Conservation (phyloP, 23 tunicate species). For the Oikopleura albicans region DNA sequence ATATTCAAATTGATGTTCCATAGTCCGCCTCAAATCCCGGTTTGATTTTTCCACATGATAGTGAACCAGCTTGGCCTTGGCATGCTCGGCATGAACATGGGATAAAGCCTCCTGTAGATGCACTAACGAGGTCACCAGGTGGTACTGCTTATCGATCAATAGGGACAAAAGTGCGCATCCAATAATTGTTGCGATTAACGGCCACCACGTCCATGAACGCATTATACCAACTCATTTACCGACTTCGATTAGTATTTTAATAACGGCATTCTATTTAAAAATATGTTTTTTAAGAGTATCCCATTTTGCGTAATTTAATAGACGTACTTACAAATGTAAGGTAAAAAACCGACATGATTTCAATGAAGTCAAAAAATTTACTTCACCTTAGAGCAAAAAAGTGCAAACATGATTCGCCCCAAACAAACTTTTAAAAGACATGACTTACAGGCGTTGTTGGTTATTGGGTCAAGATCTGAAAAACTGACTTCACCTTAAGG, state of each 20-base stretch:
- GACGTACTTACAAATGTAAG: no score
- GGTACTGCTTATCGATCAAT: not conserved
- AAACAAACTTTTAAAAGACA: no score
- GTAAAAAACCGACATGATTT: no score
- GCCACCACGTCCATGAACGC: constrained; percentile 9
- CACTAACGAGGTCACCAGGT: not conserved
- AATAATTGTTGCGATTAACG: not conserved
- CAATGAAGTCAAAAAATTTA: no score
- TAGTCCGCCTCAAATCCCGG: constrained; percentile 1
- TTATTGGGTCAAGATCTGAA: no score
- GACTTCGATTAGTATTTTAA: not conserved
- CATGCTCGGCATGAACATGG: constrained; percentile 3
- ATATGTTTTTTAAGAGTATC: no score
- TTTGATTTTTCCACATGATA: not conserved
- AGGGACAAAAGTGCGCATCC: not conserved
- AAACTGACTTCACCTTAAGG: no score
- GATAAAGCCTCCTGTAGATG: constrained; percentile 12
- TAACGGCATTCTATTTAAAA: no score
- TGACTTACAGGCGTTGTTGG: no score
- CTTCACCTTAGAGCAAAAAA: no score
- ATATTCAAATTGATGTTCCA: constrained; percentile 1
- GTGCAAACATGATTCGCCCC: no score
- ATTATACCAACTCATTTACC: not conserved
- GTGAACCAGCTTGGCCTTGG: not conserved
- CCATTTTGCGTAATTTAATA: no score